phyloP scores from a whole-genome alignment of 1,140 invertebrate genomes.

The Choristoneura fumiferana region DNA sequence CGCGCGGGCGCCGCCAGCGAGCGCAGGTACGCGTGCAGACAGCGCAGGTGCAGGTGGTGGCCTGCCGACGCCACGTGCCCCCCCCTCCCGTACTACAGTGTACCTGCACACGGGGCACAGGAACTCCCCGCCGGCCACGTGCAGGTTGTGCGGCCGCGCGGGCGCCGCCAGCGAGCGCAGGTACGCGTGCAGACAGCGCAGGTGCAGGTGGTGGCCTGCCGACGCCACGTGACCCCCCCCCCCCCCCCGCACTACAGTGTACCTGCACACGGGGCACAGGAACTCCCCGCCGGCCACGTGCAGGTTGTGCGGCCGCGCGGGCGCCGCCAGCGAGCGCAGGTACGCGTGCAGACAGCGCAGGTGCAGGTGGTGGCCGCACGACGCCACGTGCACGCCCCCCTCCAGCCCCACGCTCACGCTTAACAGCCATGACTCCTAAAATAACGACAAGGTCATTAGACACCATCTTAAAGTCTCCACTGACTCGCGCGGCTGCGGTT shows the following conservation, averaged over 20 bases:
- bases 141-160: conserved; percentile 84
- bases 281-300: conserved; percentile 93
- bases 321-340: conserved; percentile 87
- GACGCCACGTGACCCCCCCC: too few relatives aligned
- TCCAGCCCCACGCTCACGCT: conserved; percentile 94
- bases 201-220: conserved; percentile 95
- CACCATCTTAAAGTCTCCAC: too few relatives aligned
- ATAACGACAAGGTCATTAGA: too few relatives aligned
- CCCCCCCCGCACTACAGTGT: conserved; percentile 93
- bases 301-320: conserved; percentile 86
- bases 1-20: too few relatives aligned
- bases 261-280: conserved; percentile 95
- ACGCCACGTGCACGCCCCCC: conserved; percentile 96
- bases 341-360: conserved; percentile 95
- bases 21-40: too few relatives aligned
- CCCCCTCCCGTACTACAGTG: too few relatives aligned
- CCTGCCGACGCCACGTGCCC: too few relatives aligned
- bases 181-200: conserved; percentile 95
- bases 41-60: too few relatives aligned
- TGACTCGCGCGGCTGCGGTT: too few relatives aligned
- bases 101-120: conserved; percentile 95
- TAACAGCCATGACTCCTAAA: conserved; percentile 88
- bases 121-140: conserved; percentile 92
- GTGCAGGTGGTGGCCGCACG: conserved; percentile 97
- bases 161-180: conserved; percentile 88